Percentiles rank a stretch among this genome's conserved stretches.
Evolutionary conservation across 2,113 vertebrate genomes (phyloP).

Genomic region (Anoplopoma fimbria): DNA sequence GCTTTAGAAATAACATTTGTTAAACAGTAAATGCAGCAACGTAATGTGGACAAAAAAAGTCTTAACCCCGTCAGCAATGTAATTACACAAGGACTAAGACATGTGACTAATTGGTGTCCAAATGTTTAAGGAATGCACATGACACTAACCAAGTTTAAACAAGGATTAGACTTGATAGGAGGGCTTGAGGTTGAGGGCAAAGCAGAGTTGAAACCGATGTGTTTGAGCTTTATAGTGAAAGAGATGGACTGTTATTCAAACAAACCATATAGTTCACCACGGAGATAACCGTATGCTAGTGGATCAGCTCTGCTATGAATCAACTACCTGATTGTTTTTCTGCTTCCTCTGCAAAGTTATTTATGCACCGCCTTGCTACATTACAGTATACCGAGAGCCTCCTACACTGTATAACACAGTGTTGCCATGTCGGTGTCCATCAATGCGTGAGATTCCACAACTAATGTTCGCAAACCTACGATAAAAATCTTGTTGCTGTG

Average conservation of each 20-base stretch:
- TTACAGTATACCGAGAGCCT: slow-evolving; percentile 42
- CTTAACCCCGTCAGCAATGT: background rate
- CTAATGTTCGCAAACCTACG: slow-evolving; percentile 61
- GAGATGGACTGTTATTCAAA: background rate
- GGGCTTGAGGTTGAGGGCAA: accelerated
- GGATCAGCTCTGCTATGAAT: background rate
- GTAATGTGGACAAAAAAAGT: background rate
- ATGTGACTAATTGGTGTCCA: background rate
- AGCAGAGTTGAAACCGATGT: background rate
- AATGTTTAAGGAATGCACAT: background rate
- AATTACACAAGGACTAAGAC: background rate
- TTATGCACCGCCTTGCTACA: slow-evolving; percentile 39
- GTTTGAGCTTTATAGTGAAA: background rate
- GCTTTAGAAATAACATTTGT: background rate
- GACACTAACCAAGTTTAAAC: background rate
- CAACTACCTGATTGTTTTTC: slow-evolving; percentile 25
- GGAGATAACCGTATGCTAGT: background rate
- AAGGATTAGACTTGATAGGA: background rate
- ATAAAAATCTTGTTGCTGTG: slow-evolving; percentile 59
- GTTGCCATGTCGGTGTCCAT: slow-evolving; percentile 39
- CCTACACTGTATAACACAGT: slow-evolving; percentile 36
- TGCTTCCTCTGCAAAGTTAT: slow-evolving; percentile 50
- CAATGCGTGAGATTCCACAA: slow-evolving; percentile 64
- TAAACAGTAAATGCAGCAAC: background rate
- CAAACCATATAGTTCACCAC: background rate